Evolutionary conservation across 2,113 vertebrate species (phyloP).

Genomic region (Tricholaema leucomelas): DNA sequence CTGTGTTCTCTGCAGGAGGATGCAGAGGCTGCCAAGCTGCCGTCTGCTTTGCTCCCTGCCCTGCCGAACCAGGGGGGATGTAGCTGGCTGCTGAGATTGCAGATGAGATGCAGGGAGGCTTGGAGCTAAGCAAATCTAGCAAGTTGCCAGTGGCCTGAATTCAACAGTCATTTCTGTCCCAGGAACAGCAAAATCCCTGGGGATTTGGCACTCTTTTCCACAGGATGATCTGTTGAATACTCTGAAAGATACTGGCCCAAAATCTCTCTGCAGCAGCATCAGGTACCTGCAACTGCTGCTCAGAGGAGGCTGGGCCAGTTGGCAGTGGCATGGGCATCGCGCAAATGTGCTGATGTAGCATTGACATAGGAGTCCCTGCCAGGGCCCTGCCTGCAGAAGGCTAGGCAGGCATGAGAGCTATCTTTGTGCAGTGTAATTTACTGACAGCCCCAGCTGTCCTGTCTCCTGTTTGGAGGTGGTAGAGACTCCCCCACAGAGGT

Average conservation of each 20-base stretch:
- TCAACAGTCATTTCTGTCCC: not conserved
- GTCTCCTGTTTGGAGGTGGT: not conserved
- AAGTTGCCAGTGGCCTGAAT: not conserved
- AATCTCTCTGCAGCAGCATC: not conserved
- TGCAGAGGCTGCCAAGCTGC: not conserved
- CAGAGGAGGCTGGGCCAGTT: not conserved
- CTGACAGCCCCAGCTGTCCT: constrained; percentile 41
- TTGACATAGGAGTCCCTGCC: not conserved
- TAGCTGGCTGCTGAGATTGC: not conserved
- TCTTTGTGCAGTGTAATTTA: not conserved
- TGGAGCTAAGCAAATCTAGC: not conserved
- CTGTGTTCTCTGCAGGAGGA: not conserved
- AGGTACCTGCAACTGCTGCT: not conserved
- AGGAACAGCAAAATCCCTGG: not conserved
- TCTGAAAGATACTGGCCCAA: not conserved
- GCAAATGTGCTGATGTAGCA: constrained; percentile 22
- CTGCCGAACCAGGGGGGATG: not conserved
- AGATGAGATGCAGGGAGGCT: not conserved
- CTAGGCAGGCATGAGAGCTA: not conserved
- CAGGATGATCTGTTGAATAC: not conserved
- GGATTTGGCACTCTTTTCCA: not conserved
- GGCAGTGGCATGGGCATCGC: not conserved
- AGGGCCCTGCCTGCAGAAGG: constrained; percentile 2
- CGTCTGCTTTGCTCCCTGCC: not conserved
- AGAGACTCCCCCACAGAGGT: not conserved